phyloP scores from a whole-genome alignment of 1,140 invertebrate genomes.

The Coenobita brevimanus region DNA sequence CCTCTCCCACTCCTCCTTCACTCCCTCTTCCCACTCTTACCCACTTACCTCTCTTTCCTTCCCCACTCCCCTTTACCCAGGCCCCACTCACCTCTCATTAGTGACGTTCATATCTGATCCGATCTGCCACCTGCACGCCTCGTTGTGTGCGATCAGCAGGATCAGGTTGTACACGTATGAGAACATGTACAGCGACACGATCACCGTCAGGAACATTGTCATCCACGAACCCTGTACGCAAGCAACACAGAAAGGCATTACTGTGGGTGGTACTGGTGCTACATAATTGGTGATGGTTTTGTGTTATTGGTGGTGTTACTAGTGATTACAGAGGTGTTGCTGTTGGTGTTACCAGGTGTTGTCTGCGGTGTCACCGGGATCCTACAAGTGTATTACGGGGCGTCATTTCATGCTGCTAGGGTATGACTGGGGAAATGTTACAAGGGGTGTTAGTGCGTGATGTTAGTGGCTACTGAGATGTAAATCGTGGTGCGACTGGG shows the following conservation, averaged over 20 bases:
- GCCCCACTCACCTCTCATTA: conserved; percentile 71
- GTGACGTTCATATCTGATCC: conserved; percentile 72
- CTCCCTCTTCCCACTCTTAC: neutral
- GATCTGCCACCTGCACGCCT: conserved; percentile 72
- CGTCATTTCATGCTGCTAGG: too few species aligned
- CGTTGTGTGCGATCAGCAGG: conserved; percentile 73
- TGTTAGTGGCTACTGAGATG: too few species aligned
- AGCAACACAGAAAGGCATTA: neutral
- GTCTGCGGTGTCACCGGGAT: too few species aligned
- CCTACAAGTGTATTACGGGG: too few species aligned
- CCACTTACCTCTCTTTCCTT: neutral
- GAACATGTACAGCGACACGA: conserved; percentile 76
- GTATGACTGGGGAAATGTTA: too few species aligned
- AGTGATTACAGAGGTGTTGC: too few species aligned
- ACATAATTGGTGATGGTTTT: too few species aligned
- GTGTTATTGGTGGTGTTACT: too few species aligned
- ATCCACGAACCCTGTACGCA: conserved; percentile 76
- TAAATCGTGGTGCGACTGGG: too few species aligned
- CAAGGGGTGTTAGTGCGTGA: too few species aligned
- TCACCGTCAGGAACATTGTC: conserved; percentile 76
- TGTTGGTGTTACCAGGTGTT: too few species aligned
- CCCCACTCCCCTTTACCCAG: neutral
- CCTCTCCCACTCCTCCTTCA: neutral
- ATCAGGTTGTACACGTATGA: conserved; percentile 77
- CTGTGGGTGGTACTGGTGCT: too few species aligned